Evolutionary conservation across 1,140 invertebrate species (phyloP).

Genomic region (Trachelipus rathkii): DNA sequence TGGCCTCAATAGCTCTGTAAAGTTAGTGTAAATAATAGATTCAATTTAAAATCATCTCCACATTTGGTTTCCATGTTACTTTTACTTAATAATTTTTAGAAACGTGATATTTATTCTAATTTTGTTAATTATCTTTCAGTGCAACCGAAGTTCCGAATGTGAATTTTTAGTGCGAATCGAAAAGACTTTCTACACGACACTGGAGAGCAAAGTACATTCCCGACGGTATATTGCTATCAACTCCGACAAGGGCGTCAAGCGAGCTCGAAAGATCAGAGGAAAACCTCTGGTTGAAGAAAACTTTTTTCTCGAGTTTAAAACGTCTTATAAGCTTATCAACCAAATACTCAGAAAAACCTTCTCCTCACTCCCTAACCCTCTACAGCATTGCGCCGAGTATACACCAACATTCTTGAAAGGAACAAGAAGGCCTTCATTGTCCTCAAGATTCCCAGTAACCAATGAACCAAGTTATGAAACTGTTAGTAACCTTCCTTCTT

Average conservation of each 20-base stretch:
- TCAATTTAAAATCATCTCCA: background rate
- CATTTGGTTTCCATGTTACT: background rate
- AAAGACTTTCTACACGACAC: conserved; percentile 4
- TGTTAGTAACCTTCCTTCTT: no score
- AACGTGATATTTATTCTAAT: background rate
- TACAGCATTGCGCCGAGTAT: background rate
- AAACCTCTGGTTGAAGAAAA: background rate
- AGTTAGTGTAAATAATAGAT: background rate
- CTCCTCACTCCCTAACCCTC: background rate
- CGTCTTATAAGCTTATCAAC: background rate
- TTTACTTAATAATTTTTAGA: background rate
- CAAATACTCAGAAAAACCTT: background rate
- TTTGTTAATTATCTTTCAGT: background rate
- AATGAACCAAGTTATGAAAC: no score
- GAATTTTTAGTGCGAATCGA: background rate
- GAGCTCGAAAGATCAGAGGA: background rate
- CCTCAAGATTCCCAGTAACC: no score
- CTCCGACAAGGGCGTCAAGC: background rate
- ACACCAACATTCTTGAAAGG: background rate
- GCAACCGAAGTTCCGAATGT: background rate
- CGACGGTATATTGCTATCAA: background rate
- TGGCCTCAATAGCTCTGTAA: background rate
- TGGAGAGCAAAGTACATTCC: background rate
- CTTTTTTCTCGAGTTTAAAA: background rate
- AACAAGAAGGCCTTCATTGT: background rate